Percentiles rank a stretch among this genome's conserved stretches.
Evolutionary conservation across 1,140 invertebrate species (phyloP).

Genomic region (Pissodes strobi): DNA sequence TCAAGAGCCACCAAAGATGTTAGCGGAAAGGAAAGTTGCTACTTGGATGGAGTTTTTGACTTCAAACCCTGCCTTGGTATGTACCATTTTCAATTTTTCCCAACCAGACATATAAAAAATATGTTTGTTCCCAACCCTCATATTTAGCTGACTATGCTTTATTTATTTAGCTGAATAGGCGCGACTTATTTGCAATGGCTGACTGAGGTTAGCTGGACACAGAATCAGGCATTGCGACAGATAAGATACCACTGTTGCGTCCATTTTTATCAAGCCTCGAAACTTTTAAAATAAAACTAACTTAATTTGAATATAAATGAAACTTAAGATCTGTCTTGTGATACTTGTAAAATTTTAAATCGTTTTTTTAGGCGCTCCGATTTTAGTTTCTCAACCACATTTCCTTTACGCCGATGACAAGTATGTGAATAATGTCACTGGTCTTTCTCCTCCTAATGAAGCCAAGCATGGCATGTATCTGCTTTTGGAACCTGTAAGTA

Average conservation of each 20-base stretch:
- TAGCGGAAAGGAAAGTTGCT: slow-evolving; percentile 37
- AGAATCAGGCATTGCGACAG: too few species aligned
- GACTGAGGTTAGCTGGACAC: too few species aligned
- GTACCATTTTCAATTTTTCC: not conserved
- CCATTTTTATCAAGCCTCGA: too few species aligned
- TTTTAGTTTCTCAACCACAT: slow-evolving; percentile 46
- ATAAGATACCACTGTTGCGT: too few species aligned
- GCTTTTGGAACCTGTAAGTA: slow-evolving; percentile 45
- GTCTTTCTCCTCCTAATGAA: slow-evolving; percentile 31
- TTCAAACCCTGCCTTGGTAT: slow-evolving; percentile 45
- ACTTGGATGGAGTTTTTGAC: slow-evolving; percentile 44
- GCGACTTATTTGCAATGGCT: too few species aligned
- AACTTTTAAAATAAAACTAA: too few species aligned
- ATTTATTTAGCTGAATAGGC: too few species aligned
- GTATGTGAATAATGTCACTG: slow-evolving; percentile 34
- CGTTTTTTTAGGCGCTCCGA: slow-evolving; percentile 39
- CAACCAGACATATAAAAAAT: too few species aligned
- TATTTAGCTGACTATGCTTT: too few species aligned
- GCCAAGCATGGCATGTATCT: slow-evolving; percentile 40
- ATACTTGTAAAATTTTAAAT: slow-evolving; percentile 12
- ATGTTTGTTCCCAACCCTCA: too few species aligned
- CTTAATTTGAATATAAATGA: too few species aligned
- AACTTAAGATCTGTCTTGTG: too few species aligned
- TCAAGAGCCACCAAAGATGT: slow-evolving; percentile 35
- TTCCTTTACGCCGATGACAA: slow-evolving; percentile 44